Conservation (phyloP, 2,888 invertebrate species). For the Lepas anatifera region DNA sequence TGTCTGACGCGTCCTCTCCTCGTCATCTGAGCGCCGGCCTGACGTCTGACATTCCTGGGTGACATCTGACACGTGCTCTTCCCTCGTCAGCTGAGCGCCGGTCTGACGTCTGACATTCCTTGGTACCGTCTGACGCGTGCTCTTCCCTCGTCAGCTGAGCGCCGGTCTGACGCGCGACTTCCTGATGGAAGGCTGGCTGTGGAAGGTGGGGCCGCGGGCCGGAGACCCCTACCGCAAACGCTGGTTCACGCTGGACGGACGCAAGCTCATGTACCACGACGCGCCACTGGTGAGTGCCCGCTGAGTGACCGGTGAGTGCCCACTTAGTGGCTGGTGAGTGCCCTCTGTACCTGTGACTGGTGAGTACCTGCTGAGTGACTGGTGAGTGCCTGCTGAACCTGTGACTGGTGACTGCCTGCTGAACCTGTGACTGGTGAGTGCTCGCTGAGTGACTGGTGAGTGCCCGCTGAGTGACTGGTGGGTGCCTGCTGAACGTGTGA, state of each 20-base stretch:
- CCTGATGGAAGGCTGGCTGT: conserved; percentile 71
- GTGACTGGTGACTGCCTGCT: neutral
- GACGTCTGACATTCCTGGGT: too few relatives aligned
- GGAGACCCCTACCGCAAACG: conserved; percentile 70
- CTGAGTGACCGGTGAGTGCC: neutral
- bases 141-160: conserved; percentile 42
- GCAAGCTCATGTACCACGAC: conserved; percentile 87
- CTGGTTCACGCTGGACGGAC: conserved; percentile 78
- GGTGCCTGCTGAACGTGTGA: neutral
- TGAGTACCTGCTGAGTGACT: neutral
- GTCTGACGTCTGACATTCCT: conserved; percentile 43
- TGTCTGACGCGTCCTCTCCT: too few relatives aligned
- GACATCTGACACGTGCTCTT: too few relatives aligned
- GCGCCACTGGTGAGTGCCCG: conserved; percentile 49
- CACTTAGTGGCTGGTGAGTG: neutral
- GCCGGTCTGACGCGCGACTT: conserved; percentile 66
- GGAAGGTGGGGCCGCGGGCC: conserved; percentile 73
- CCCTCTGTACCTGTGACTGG: neutral
- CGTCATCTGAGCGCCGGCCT: too few relatives aligned
- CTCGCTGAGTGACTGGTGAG: too few relatives aligned
- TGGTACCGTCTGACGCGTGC: neutral
- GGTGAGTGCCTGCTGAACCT: neutral
- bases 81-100: too few relatives aligned
- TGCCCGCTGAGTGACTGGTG: too few relatives aligned
- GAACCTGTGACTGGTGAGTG: too few relatives aligned